Evolutionary conservation across 2,113 vertebrate species (phyloP), one percentile per base, ranked within the genome.

Genomic region (Ptychochromis oligacanthus): DNA sequence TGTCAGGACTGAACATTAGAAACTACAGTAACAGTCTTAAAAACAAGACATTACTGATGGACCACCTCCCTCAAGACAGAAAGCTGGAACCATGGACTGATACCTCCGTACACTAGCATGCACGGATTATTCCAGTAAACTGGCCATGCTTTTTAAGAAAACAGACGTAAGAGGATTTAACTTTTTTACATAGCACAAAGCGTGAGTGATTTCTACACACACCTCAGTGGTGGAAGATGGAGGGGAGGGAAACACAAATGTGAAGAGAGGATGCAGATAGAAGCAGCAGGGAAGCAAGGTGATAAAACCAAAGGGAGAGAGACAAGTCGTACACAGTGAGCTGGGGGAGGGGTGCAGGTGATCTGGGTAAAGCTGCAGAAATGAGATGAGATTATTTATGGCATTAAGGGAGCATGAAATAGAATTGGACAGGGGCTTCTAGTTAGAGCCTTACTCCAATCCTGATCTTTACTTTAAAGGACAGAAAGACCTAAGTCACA

Each of bases 311-410:
- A 78, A 87, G 65, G 59, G 55, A 80, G 80, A 26, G 36, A 82
- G 79, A 46, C 55, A 64, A 82, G 78, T 58, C 56, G 59, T 64
- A 62, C 55, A 81, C 74, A 86, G 74, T 18, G 77, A 57, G 76
- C 20, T 62, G 74, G 90, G 17, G 78, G 72, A 64, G 38, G 86
- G 61, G 38, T 79, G n/a, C 2, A 52, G 59, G 49, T 31, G 55
- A 77, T 81, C 62, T 79, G 58, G 49, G 84, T 77, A 65, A 75
- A 75, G 78, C 80, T 67, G 81, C n/a, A 89, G 56, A 82, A 79
- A 76, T 76, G 52, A 86, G 46, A 87, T 83, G 67, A 79, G 77
- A 90, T 91, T 85, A 92, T 93, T 89, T 90, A 85, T 81, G 83
- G 74, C 75, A 90, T 82, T 87, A 64, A 80, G 74, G 75, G 43